Base-by-base conservation (phyloP, 2,113 vertebrate genomes). In the Pimephales promelas region DNA sequence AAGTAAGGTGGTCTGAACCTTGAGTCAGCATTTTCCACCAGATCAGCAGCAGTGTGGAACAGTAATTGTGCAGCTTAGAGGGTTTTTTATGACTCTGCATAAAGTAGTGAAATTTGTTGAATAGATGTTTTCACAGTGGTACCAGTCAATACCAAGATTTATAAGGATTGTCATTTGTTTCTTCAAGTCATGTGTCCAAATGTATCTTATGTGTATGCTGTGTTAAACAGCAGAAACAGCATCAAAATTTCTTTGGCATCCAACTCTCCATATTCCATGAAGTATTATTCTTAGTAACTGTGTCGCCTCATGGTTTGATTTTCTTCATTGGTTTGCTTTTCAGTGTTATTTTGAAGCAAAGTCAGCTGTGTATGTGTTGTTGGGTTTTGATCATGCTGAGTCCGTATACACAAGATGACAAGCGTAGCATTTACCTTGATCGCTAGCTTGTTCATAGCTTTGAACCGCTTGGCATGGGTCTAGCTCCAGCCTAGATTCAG, bases 401-500 rank as follows among this genome's bases (percentile, higher is more conserved):
- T 81, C 84, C 84, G 84, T 88, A 88, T 87, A 92, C 89, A 86
- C 78, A 66, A 89, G 90, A 89, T 93, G 92, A 93, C 91, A 91
- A 88, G 89, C 89, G 88, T 90, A 90, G 90, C 87, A 89, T 91
- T 93, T 91, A 93, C 91, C 91, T 93, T 93, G 93, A 93, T 92
- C 89, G 90, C 73, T 88, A 56, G 84, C 88, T 83, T 92, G 90
- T 92, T 91, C 91, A 79, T 88, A 74, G 91, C 92, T 93, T 92
- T 93, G 90, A 95, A 92, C 90, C 81, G 64, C 87, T 89, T 92
- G 91, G 90, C 92, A 88, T 77, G 82, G 88, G 87, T 78, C 84
- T 84, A 88, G 87, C 82, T 82, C 87, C 56, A 82, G 86, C 89
- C 89, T 85, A 86, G 87, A 88, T 86, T 89, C 88, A 86, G 85